Conservation (phyloP, 1,140 invertebrate genomes). For the Camponotus floridanus region DNA sequence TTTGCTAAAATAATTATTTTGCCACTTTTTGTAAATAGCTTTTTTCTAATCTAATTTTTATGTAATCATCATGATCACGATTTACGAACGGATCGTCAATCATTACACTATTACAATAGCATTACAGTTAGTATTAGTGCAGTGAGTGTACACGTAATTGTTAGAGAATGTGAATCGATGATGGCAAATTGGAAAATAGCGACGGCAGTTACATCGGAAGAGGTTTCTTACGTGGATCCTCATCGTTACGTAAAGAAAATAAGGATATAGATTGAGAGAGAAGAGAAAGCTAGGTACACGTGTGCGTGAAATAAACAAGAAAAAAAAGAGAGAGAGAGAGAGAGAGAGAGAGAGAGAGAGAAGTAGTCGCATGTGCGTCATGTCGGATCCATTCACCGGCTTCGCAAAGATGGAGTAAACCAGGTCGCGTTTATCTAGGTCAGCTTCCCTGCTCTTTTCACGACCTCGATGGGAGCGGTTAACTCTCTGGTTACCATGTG, state of each 20-base stretch:
- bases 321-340: constrained; percentile 20
- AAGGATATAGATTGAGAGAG: constrained; percentile 67
- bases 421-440: constrained; percentile 78
- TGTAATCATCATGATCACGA: background rate
- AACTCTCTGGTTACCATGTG: constrained; percentile 70
- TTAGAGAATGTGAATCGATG: constrained; percentile 37
- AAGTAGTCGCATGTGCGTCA: constrained; percentile 79
- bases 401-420: constrained; percentile 76
- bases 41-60: constrained; percentile 4
- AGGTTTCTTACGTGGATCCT: constrained; percentile 63
- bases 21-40: background rate
- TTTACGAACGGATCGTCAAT: background rate
- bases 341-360: background rate
- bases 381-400: constrained; percentile 80
- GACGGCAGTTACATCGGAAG: constrained; percentile 18
- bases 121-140: background rate
- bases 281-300: constrained; percentile 1
- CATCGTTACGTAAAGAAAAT: constrained; percentile 73
- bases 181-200: constrained; percentile 44
- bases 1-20: background rate
- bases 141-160: constrained; percentile 27
- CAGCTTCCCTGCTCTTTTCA: constrained; percentile 75
- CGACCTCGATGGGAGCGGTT: constrained; percentile 72
- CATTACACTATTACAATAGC: constrained; percentile 8
- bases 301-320: background rate